These are phyloP conservation scores for Hirudinaria manillensis DNA, from an alignment of 2,888 invertebrate species.

Conservation along the genomic window DNA sequence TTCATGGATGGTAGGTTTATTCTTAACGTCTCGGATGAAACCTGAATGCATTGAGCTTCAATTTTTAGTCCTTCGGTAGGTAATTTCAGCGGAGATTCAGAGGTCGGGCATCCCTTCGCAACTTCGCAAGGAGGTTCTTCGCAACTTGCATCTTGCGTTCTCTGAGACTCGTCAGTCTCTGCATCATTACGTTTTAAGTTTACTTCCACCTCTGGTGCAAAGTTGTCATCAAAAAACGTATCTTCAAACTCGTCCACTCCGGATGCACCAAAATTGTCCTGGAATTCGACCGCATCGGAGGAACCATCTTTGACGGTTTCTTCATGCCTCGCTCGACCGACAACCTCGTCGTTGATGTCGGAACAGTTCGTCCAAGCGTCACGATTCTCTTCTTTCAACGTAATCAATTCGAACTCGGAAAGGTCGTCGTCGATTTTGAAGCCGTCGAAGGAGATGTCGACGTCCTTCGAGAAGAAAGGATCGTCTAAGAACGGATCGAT, in stretches of 20 bases:
- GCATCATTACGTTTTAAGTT: too few species aligned
- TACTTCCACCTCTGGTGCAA: background rate
- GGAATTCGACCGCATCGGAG: background rate
- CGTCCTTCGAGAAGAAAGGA: constrained; percentile 19
- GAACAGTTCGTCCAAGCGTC: background rate
- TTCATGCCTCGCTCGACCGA: background rate
- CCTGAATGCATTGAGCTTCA: background rate
- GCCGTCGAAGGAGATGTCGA: background rate
- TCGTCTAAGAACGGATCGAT: constrained; percentile 26
- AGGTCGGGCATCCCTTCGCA: background rate
- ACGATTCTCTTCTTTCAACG: background rate
- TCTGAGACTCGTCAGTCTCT: background rate
- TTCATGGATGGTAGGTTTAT: background rate
- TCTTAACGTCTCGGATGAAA: background rate
- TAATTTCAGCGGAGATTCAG: background rate
- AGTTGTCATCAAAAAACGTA: constrained; percentile 7
- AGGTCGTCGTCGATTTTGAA: background rate
- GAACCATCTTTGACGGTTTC: too few species aligned
- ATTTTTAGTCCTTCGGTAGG: too few species aligned
- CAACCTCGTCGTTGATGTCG: background rate
- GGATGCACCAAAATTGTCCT: background rate
- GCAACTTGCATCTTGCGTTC: background rate
- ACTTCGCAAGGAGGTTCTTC: background rate
- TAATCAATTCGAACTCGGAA: background rate
- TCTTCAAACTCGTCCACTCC: background rate